Evolutionary conservation across 2,113 vertebrate genomes (phyloP), one percentile per base, ranked within the genome.

Genomic region (Boulengeromyrus knoepffleri): DNA sequence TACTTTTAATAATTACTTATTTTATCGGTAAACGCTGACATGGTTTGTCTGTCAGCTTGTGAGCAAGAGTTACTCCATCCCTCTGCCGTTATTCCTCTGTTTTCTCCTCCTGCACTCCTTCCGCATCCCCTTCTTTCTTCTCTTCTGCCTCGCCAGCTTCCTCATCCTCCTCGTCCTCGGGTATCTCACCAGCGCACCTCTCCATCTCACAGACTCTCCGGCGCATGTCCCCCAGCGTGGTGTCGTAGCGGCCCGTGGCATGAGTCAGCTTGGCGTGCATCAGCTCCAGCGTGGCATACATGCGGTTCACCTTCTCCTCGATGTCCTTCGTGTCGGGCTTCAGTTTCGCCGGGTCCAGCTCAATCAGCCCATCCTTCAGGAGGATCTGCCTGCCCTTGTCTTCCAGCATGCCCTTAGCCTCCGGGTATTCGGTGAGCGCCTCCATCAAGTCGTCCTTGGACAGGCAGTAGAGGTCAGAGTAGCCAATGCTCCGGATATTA

Each of bases 371-470:
- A 8, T 99, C 99, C 94, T 98, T 99, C 97, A 99, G 95, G 53
- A 99, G 94, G 92, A 99, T 99, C 94, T 99, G 96, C 83, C 95
- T 96, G 12, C 99, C 99, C 91, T 99, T 99, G 80, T 99, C 99
- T 92, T 99, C 99, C 52, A 99, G 94, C 96, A 99, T 97, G 46
- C 91, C 93, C 93, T 99, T 99, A 92, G 98, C 98, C 77, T 99
- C 98, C 0, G 99, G 99, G 90, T 99, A 99, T 90, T 99, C 99
- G 0, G 94, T 94, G 70, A 99, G 93, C 27, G 98, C 98, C 93
- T 99, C 99, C 98, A 99, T 98, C 90, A 99, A 96, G 91, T 99
- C 98, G 90, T 99, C 98, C 94, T 99, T 99, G 56, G 97, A 98
- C 86, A 99, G 94, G 86, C 98, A 99, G 93, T 99, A 99, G 84